Percentiles rank a stretch among this genome's conserved stretches.
Evolutionary conservation across 2,797 vertebrate genomes (phyloP).

Genomic region (Poeciliopsis turneri): DNA sequence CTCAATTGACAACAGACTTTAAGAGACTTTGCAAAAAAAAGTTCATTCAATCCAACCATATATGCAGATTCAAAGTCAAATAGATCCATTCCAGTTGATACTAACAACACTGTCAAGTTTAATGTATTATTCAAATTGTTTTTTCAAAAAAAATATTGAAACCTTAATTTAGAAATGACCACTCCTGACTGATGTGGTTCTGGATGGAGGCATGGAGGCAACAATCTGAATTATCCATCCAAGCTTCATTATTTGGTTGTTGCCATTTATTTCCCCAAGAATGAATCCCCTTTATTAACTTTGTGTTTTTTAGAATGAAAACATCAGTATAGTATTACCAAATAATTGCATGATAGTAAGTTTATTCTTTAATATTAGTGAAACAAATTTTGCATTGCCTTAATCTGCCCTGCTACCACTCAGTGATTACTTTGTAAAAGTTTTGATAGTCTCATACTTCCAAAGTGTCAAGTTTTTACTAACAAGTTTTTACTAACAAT

Average conservation of each 20-base stretch:
- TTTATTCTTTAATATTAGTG: not conserved
- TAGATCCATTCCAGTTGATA: no score
- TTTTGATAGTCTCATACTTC: not conserved
- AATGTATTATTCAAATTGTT: no score
- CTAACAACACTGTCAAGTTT: no score
- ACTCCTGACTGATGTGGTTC: not conserved
- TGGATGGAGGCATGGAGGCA: not conserved
- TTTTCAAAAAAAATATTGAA: no score
- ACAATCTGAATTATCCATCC: not conserved
- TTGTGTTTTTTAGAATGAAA: not conserved
- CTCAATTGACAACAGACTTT: no score
- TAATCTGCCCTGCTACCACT: not conserved
- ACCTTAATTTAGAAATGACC: not conserved
- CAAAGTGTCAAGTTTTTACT: not conserved
- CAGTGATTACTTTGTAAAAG: not conserved
- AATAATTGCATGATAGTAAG: not conserved
- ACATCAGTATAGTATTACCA: not conserved
- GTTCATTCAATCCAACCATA: no score
- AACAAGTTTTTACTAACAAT: not conserved
- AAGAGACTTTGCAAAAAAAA: no score
- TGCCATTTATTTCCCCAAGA: not conserved
- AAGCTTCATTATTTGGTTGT: not conserved
- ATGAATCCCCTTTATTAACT: not conserved
- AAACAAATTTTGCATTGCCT: not conserved
- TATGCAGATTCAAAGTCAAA: no score